A percentile compares a stretch with the other conserved stretches of the same genome.
phyloP scores from a whole-genome alignment of 2,113 vertebrate genomes.

The Tupaia tana region DNA sequence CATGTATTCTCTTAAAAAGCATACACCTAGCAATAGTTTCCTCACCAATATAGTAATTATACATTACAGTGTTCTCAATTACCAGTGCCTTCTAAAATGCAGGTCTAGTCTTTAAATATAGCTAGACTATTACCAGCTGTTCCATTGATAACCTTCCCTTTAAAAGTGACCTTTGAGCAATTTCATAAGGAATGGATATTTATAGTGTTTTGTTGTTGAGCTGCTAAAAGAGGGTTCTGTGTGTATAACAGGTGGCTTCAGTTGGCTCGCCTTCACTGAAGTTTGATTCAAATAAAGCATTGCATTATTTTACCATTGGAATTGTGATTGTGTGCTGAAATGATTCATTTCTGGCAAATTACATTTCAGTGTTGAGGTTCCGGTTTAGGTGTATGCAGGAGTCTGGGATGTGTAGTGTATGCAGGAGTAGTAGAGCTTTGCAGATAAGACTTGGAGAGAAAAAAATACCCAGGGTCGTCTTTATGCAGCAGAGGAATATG shows the following conservation, averaged over 20 bases:
- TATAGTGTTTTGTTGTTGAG: slow-evolving; percentile 72
- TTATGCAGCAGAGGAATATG: background rate
- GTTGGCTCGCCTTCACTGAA: background rate
- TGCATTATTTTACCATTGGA: slow-evolving; percentile 61
- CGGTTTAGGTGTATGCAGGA: background rate
- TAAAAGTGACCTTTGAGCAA: slow-evolving; percentile 78
- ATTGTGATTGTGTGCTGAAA: background rate
- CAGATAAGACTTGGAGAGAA: slow-evolving; percentile 16
- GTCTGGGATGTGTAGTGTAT: background rate
- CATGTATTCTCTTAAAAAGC: slow-evolving; percentile 33
- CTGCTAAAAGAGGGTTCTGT: slow-evolving; percentile 77
- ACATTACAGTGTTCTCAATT: slow-evolving; percentile 13
- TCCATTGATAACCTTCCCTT: slow-evolving; percentile 64
- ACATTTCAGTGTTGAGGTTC: slow-evolving; percentile 8
- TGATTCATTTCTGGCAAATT: slow-evolving; percentile 56
- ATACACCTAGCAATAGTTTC: slow-evolving; percentile 14
- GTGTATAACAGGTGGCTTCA: slow-evolving; percentile 75
- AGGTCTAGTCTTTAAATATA: slow-evolving; percentile 52
- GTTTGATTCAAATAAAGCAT: slow-evolving; percentile 58
- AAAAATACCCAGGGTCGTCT: background rate
- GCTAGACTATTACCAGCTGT: slow-evolving; percentile 77
- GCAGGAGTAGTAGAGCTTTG: background rate
- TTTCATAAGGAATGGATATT: slow-evolving; percentile 77
- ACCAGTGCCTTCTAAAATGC: slow-evolving; percentile 39
- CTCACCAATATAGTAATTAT: background rate